Evolutionary conservation across 2,113 vertebrate genomes (phyloP).

Genomic region (Trematocara nigrifrons): DNA sequence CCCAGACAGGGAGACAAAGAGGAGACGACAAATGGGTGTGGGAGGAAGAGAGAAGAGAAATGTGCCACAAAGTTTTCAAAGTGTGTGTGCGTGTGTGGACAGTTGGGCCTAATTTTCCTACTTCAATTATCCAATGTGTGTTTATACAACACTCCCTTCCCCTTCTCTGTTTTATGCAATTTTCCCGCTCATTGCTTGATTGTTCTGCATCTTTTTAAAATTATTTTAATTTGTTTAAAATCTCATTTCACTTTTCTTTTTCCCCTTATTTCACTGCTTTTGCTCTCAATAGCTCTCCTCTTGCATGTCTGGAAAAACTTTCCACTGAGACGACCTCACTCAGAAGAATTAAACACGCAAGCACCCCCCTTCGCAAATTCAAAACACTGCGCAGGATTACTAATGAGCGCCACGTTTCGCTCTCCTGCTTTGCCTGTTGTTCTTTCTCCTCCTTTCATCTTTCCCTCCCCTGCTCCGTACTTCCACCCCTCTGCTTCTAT

Average conservation of each 20-base stretch:
- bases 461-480: neutral
- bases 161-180: neutral
- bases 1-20: slow-evolving; percentile 66
- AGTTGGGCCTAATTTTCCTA: neutral
- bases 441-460: slow-evolving; percentile 19
- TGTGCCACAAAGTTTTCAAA: neutral
- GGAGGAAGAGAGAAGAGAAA: neutral
- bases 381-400: neutral
- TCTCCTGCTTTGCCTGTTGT: neutral
- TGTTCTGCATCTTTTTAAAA: neutral
- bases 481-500: neutral
- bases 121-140: neutral
- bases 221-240: neutral
- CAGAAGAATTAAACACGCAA: slow-evolving; percentile 5
- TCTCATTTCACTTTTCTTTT: neutral
- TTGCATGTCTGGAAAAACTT: neutral
- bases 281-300: neutral
- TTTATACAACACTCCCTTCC: neutral
- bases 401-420: slow-evolving; percentile 30
- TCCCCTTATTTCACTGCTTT: neutral
- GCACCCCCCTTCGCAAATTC: neutral
- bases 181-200: neutral
- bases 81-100: neutral
- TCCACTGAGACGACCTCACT: neutral
- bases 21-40: neutral